phyloP scores from a whole-genome alignment of 2,888 invertebrate genomes.

The Craniophora ligustri region DNA sequence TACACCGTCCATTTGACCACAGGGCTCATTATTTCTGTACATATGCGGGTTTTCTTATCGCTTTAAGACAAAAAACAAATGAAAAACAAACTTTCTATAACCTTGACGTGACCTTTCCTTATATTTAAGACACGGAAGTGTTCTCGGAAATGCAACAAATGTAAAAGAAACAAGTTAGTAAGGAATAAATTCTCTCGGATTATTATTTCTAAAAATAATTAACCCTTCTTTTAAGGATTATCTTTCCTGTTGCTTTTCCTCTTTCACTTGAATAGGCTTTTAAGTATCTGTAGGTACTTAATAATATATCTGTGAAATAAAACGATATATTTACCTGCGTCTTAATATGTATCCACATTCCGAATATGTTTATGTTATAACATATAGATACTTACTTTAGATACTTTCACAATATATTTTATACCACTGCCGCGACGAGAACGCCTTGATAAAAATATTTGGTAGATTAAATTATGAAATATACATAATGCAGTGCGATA shows the following conservation, averaged over 20 bases:
- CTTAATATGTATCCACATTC: background rate
- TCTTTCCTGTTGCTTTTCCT: slow-evolving; percentile 39
- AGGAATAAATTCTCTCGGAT: slow-evolving; percentile 16
- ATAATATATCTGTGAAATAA: background rate
- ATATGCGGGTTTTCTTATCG: slow-evolving; percentile 50
- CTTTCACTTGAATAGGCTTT: slow-evolving; percentile 18
- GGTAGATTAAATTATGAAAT: too few relatives aligned
- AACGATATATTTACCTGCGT: slow-evolving; percentile 1
- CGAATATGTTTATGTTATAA: too few relatives aligned
- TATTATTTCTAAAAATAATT: slow-evolving; percentile 38
- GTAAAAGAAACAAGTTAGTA: slow-evolving; percentile 28
- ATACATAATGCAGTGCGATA: too few relatives aligned
- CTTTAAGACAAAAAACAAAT: slow-evolving; percentile 46
- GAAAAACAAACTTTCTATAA: slow-evolving; percentile 55
- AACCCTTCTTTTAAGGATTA: slow-evolving; percentile 12
- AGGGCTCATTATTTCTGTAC: slow-evolving; percentile 38
- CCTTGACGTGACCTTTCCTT: slow-evolving; percentile 53
- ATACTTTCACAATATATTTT: too few relatives aligned
- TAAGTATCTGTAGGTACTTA: slow-evolving; percentile 20
- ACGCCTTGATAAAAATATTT: too few relatives aligned
- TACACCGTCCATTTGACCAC: slow-evolving; percentile 23
- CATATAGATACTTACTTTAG: too few relatives aligned
- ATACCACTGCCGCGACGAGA: too few relatives aligned
- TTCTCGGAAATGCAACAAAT: slow-evolving; percentile 46
- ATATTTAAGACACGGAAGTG: slow-evolving; percentile 31